Conservation (phyloP, 2,797 vertebrate genomes). For the Clarias fuscus region DNA sequence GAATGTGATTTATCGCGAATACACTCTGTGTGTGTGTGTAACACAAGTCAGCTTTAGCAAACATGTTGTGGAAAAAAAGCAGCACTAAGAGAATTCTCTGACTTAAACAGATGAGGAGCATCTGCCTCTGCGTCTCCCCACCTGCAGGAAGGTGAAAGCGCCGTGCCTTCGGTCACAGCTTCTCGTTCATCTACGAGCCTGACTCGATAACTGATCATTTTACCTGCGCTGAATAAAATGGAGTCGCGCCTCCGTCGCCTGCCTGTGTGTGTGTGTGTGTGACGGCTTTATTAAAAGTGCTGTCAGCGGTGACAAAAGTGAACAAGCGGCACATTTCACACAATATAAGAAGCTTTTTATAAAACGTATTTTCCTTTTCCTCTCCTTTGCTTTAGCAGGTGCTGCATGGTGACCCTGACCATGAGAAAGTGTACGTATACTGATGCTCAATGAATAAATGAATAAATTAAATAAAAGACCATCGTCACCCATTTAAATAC, state of each 20-base stretch:
- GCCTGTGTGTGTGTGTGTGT: neutral
- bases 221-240: conserved; percentile 14
- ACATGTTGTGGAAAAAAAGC: conserved; percentile 10
- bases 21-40: neutral
- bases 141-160: conserved; percentile 53
- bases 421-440: neutral
- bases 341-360: conserved; percentile 3
- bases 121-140: conserved; percentile 55
- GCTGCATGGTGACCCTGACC: neutral
- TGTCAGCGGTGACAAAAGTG: neutral
- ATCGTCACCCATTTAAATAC: neutral
- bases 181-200: conserved; percentile 43
- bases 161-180: conserved; percentile 35
- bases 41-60: conserved; percentile 22
- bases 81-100: conserved; percentile 32
- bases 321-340: neutral
- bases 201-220: conserved; percentile 33
- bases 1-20: neutral
- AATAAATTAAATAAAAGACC: neutral
- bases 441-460: neutral
- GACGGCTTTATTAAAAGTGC: conserved; percentile 3
- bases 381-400: neutral
- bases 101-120: conserved; percentile 56
- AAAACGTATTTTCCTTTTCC: too few species aligned
- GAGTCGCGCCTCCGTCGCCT: conserved; percentile 16